Percentiles rank a stretch among this genome's conserved stretches.
Evolutionary conservation across 2,888 invertebrate genomes (phyloP).

Genomic region (Mallateleia sp.): DNA sequence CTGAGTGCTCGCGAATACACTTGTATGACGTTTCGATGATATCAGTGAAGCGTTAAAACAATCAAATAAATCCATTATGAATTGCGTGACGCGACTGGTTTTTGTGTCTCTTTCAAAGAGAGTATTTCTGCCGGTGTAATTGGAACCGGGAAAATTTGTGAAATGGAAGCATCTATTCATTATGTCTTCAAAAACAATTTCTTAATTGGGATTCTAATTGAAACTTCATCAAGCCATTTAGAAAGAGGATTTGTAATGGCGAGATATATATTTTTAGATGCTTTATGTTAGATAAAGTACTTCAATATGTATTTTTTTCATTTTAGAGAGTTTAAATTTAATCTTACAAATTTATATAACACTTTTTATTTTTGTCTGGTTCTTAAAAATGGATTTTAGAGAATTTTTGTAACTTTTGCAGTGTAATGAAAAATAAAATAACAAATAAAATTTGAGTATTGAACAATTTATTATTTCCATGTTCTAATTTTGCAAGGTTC

Average conservation of each 20-base stretch:
- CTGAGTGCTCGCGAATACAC: constrained; percentile 62
- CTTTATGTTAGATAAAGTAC: constrained; percentile 1
- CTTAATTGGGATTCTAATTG: constrained; percentile 9
- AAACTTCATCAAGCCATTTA: neutral
- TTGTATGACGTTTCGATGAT: constrained; percentile 66
- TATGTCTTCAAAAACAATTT: constrained; percentile 13
- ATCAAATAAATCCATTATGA: constrained; percentile 67
- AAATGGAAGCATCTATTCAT: neutral
- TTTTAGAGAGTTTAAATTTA: no score
- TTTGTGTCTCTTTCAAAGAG: constrained; percentile 32
- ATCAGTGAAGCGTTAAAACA: constrained; percentile 62
- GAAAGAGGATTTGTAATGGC: neutral
- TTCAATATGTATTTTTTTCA: no score
- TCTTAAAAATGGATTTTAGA: no score
- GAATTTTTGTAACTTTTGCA: no score
- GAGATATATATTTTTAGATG: neutral
- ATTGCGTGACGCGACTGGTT: neutral
- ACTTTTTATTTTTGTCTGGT: no score
- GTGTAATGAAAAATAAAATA: no score
- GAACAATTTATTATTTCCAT: no score
- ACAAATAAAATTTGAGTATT: no score
- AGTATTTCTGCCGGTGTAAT: constrained; percentile 2
- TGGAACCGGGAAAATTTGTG: constrained; percentile 6
- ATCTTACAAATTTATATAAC: no score
- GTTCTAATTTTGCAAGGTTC: no score